phyloP scores from a whole-genome alignment of 2,113 vertebrate species.

The Haemorhous mexicanus region DNA sequence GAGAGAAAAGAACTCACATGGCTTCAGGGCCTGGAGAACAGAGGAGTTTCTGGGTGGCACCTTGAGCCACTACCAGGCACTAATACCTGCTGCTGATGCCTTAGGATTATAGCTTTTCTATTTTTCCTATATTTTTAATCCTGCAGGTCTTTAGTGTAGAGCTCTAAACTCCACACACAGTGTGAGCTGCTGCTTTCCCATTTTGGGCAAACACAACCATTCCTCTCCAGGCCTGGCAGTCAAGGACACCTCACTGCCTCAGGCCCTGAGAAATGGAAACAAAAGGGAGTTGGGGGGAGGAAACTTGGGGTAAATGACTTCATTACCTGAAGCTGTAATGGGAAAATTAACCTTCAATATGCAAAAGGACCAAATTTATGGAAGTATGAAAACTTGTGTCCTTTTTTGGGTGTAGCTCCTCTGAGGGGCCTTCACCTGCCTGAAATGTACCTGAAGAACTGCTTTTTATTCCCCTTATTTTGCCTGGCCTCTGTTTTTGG shows the following conservation, averaged over 20 bases:
- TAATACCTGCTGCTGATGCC: not conserved
- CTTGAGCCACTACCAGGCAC: not conserved
- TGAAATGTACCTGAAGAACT: not conserved
- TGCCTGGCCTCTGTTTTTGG: not conserved
- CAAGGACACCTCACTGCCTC: not conserved
- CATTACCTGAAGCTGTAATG: not conserved
- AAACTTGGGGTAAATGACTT: not conserved
- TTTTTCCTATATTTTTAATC: not conserved
- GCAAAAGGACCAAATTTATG: no score
- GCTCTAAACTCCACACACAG: rapidly evolving
- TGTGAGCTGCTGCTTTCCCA: not conserved
- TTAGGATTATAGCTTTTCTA: not conserved
- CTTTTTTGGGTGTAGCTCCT: not conserved
- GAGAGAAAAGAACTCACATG: not conserved
- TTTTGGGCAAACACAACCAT: not conserved
- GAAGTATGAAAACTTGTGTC: not conserved
- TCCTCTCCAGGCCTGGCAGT: not conserved
- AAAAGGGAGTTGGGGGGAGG: not conserved
- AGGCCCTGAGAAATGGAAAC: rapidly evolving
- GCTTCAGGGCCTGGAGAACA: not conserved
- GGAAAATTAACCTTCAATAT: not conserved
- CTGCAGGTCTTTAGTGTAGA: not conserved
- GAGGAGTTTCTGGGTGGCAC: not conserved
- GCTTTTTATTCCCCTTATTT: not conserved
- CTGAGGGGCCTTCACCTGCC: not conserved